These are phyloP conservation scores for Drosophila prostipennis DNA, from an alignment of 2,888 invertebrate genomes.

Conservation along the genomic window DNA sequence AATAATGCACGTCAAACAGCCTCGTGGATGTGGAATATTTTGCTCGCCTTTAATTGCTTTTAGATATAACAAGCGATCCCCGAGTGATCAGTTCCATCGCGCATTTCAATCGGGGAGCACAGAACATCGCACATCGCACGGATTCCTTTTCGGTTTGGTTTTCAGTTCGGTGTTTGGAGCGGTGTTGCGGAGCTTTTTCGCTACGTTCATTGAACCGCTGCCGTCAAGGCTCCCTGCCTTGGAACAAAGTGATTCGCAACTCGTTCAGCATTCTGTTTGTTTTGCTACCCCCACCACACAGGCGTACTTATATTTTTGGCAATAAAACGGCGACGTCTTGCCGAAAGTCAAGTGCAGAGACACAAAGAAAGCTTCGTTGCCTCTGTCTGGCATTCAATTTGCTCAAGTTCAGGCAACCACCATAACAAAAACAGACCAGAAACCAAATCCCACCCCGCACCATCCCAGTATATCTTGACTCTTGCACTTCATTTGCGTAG, in stretches of 20 bases:
- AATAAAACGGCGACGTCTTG: conserved; percentile 64
- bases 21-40: conserved; percentile 49
- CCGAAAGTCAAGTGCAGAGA: conserved; percentile 73
- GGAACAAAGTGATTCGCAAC: conserved; percentile 48
- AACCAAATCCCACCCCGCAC: conserved; percentile 6
- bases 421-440: conserved; percentile 23
- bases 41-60: conserved; percentile 28
- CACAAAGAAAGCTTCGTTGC: conserved; percentile 68
- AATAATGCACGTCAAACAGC: conserved; percentile 19
- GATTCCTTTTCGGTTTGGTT: conserved; percentile 1
- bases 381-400: conserved; percentile 58
- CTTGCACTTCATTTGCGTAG: conserved; percentile 58
- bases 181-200: conserved; percentile 14
- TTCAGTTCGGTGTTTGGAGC: conserved; percentile 13
- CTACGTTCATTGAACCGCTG: conserved; percentile 67
- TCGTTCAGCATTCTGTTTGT: conserved; percentile 47
- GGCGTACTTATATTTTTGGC: conserved; percentile 59
- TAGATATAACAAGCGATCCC: conserved; percentile 15
- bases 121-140: conserved; percentile 1
- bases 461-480: conserved; percentile 26
- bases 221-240: conserved; percentile 62
- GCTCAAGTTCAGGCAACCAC: conserved; percentile 62
- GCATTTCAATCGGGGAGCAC: conserved; percentile 35
- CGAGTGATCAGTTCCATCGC: conserved; percentile 31
- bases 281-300: conserved; percentile 26